phyloP scores from a whole-genome alignment of 2,113 vertebrate genomes.

The Trematomus loennbergii region DNA sequence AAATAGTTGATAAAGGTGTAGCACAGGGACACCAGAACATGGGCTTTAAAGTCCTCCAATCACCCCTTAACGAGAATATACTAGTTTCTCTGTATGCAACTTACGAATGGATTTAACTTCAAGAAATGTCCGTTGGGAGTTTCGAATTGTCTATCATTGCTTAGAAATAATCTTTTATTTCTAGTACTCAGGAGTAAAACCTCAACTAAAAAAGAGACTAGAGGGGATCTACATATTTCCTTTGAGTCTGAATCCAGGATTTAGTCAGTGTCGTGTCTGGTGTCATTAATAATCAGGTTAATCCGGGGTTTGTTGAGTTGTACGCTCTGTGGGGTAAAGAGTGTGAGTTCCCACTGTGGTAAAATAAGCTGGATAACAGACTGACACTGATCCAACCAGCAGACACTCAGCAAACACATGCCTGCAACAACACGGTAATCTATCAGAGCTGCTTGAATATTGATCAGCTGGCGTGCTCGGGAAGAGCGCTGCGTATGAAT shows the following conservation, averaged over 20 bases:
- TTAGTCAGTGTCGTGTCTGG: too few relatives aligned
- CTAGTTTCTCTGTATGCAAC: background rate
- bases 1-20: too few relatives aligned
- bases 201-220: too few relatives aligned
- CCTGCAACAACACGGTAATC: conserved; percentile 53
- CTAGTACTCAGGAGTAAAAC: too few relatives aligned
- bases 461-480: conserved; percentile 49
- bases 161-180: background rate
- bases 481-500: conserved; percentile 51
- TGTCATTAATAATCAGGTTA: too few relatives aligned
- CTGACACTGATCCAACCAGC: conserved; percentile 33
- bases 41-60: too few relatives aligned
- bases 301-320: too few relatives aligned
- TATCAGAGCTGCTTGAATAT: conserved; percentile 70
- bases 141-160: background rate
- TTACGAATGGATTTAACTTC: background rate
- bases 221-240: too few relatives aligned
- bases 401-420: conserved; percentile 30
- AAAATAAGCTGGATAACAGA: conserved; percentile 37
- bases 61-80: too few relatives aligned
- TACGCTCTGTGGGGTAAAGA: background rate
- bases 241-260: too few relatives aligned
- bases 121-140: too few relatives aligned
- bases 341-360: conserved; percentile 3
- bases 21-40: too few relatives aligned